Base-by-base conservation (phyloP, 2,113 vertebrate species). In the Perognathus longimembris region DNA sequence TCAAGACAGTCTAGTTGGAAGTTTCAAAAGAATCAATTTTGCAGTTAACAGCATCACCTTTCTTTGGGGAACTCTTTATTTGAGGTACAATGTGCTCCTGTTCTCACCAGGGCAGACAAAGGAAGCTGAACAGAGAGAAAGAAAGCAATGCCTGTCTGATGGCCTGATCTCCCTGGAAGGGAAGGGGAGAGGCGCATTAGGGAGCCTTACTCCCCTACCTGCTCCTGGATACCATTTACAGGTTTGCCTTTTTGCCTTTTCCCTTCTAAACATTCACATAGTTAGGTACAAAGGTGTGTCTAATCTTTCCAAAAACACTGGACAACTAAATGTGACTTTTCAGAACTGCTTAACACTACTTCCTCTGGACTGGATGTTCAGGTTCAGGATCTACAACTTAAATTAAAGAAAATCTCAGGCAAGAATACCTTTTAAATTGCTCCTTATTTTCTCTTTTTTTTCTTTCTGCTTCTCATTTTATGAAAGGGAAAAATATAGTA, bases 321-420 rank as follows among this genome's bases (percentile, higher is more conserved):
- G 22, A 42, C 32, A 88, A 75, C 63, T 80, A 81, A 83, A 77
- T 34, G 26, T 24, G 57, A 77, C 84, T 91, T 89, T 93, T 9
- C 80, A 42, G 18, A 95, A 74, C 20, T 74, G 32, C n/a, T 12
- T 61, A 30, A 61, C 4, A 63, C 3, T 17, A 70, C 30, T 67
- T 93, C n/a, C 63, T 92, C 73, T 81, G 22, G 54, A 81, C 77
- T 67, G 45, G 45, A 84, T 87, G 89, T 92, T 91, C 64, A 95
- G 64, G 57, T 91, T 96, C 81, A 64, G 6, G 9, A 82, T 61
- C 38, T 61, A 32, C 89, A 85, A 87, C 22, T 76, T 78, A 82
- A 86, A 75, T 30, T 81, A 73, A 67, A 32, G 11, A 38, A 92
- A 70, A 88, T 84, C 66, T 82, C 32, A 76, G 36, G 34, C 32